phyloP scores from a whole-genome alignment of 2,113 vertebrate species.

The Pseudorhombus dupliciocellatus region DNA sequence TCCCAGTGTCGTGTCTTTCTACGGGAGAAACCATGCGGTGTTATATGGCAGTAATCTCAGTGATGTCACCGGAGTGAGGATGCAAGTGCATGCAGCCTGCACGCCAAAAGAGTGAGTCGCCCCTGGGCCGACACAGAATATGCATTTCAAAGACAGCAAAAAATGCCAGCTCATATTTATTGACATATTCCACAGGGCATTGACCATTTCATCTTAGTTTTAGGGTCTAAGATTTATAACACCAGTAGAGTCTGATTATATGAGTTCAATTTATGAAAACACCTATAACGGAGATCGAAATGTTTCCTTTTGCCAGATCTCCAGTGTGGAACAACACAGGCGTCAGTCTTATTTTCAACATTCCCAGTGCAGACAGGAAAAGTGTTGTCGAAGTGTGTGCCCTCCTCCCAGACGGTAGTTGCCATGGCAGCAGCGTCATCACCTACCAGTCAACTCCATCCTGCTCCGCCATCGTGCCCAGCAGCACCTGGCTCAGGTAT shows the following conservation, averaged over 20 bases:
- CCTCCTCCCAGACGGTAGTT: constrained; percentile 56
- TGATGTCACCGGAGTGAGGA: constrained; percentile 78
- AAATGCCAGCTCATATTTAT: background rate
- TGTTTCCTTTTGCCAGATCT: constrained; percentile 46
- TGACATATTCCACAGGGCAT: background rate
- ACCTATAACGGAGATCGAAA: background rate
- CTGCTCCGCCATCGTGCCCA: constrained; percentile 42
- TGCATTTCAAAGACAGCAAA: background rate
- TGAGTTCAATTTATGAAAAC: too few relatives aligned
- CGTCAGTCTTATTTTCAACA: constrained; percentile 45
- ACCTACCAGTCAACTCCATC: constrained; percentile 53
- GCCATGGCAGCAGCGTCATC: constrained; percentile 40
- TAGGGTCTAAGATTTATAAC: too few relatives aligned
- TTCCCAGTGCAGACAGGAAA: constrained; percentile 47
- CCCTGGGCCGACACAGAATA: background rate
- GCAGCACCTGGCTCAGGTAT: constrained; percentile 63
- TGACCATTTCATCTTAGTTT: too few relatives aligned
- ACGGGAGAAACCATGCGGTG: constrained; percentile 85
- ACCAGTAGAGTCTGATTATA: too few relatives aligned
- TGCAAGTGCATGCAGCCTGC: constrained; percentile 84
- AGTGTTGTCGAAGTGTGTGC: constrained; percentile 39
- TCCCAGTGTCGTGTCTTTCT: constrained; percentile 83
- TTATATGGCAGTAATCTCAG: constrained; percentile 86
- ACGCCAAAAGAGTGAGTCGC: constrained; percentile 65
- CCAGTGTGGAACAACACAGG: constrained; percentile 60